Percentiles rank a stretch among this genome's conserved stretches.
These are phyloP conservation scores for Hyposoter didymator DNA, from an alignment of 2,888 invertebrate species.

Conservation along the genomic window DNA sequence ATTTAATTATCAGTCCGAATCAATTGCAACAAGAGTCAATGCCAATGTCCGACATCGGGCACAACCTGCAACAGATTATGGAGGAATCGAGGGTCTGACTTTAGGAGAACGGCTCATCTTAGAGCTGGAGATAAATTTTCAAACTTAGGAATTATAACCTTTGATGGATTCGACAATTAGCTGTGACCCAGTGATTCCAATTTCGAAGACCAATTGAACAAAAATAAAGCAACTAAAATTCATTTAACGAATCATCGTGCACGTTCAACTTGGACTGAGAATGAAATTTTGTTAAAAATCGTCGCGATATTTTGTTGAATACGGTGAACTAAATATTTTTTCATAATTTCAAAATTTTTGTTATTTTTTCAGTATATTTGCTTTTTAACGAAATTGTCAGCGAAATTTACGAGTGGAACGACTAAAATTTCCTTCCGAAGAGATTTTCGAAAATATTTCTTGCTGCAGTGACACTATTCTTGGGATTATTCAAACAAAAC, in stretches of 20 bases:
- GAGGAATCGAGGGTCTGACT: slow-evolving; percentile 94
- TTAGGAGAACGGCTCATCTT: slow-evolving; percentile 74
- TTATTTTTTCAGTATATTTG: no score
- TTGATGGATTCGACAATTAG: slow-evolving; percentile 19
- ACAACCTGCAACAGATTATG: slow-evolving; percentile 86
- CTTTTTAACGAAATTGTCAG: no score
- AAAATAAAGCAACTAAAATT: not conserved
- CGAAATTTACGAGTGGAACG: no score
- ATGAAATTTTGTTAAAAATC: no score
- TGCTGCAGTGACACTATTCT: no score
- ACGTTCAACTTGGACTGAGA: not conserved
- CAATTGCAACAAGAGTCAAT: slow-evolving; percentile 90
- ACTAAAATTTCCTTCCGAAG: no score
- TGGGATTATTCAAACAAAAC: no score
- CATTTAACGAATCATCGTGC: not conserved
- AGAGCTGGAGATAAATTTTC: slow-evolving; percentile 66
- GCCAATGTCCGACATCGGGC: slow-evolving; percentile 89
- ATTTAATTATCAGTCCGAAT: slow-evolving; percentile 86
- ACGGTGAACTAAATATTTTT: no score
- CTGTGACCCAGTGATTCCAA: slow-evolving; percentile 26
- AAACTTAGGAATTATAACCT: slow-evolving; percentile 20
- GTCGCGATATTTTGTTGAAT: no score
- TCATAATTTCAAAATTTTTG: no score
- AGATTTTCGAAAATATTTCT: no score
- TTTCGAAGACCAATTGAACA: not conserved